Evolutionary conservation across 2,113 vertebrate species (phyloP).

Genomic region (Andinoacara biseriatus): DNA sequence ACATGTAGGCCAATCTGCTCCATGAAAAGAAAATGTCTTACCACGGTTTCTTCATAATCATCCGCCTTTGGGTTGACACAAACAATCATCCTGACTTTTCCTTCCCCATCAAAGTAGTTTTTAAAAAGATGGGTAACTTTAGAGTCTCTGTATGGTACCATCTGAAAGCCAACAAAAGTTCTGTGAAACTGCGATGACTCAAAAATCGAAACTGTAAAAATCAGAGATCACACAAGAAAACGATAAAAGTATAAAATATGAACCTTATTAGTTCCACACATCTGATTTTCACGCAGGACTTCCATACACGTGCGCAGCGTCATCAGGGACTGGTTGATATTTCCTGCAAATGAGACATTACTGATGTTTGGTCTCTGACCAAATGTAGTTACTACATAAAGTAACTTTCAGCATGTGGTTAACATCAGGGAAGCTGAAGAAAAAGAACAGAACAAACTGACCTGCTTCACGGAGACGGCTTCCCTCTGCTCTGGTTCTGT

Average conservation of each 20-base stretch:
- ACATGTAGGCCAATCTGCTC: neutral
- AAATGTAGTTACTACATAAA: neutral
- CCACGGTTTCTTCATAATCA: constrained; percentile 96
- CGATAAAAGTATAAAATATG: neutral
- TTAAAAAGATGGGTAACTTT: constrained; percentile 98
- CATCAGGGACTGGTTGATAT: constrained; percentile 98
- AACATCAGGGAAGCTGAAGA: neutral
- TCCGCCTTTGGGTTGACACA: constrained; percentile 97
- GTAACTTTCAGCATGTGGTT: neutral
- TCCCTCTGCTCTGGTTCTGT: constrained; percentile 92
- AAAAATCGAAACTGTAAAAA: neutral
- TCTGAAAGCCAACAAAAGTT: constrained; percentile 76
- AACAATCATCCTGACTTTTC: constrained; percentile 96
- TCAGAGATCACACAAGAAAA: neutral
- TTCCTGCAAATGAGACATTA: constrained; percentile 80
- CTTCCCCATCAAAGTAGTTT: constrained; percentile 98
- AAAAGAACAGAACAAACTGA: constrained; percentile 5
- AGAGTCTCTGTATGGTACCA: constrained; percentile 98
- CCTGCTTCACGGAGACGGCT: constrained; percentile 93
- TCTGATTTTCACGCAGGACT: constrained; percentile 93
- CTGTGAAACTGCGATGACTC: neutral
- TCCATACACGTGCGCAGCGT: constrained; percentile 95
- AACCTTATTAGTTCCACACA: constrained; percentile 94
- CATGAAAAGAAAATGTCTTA: constrained; percentile 64
- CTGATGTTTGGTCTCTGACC: neutral